Percentiles rank a stretch among this genome's conserved stretches.
Evolutionary conservation across 2,797 vertebrate species (phyloP).

Genomic region (Philypnodon macrostomus): DNA sequence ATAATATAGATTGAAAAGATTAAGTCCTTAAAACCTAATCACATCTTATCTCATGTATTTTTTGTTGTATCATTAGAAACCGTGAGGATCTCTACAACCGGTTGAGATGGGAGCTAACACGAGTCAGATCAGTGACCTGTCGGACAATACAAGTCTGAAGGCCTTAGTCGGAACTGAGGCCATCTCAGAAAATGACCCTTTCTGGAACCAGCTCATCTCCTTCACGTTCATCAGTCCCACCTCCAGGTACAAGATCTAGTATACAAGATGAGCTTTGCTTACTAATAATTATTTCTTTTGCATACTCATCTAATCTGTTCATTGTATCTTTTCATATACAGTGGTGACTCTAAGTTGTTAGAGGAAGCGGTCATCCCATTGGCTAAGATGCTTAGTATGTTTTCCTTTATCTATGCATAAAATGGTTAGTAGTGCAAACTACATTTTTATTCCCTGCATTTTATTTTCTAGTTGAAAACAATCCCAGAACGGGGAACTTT

Average conservation of each 20-base stretch:
- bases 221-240: constrained; percentile 93
- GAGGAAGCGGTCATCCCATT: constrained; percentile 91
- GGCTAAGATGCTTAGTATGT: constrained; percentile 90
- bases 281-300: neutral
- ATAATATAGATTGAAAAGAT: too few species aligned
- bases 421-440: neutral
- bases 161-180: constrained; percentile 85
- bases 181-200: constrained; percentile 93
- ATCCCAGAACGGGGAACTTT: constrained; percentile 94
- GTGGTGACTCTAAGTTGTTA: constrained; percentile 88
- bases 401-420: neutral
- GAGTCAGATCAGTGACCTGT: constrained; percentile 90
- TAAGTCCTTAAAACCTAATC: too few species aligned
- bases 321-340: constrained; percentile 50
- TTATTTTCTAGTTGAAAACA: constrained; percentile 87
- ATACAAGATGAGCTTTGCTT: too few species aligned
- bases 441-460: neutral
- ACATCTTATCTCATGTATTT: too few species aligned
- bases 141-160: constrained; percentile 87
- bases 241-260: constrained; percentile 80
- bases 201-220: constrained; percentile 98
- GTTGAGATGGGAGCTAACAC: constrained; percentile 93
- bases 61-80: constrained; percentile 32
- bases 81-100: constrained; percentile 47
- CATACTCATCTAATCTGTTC: neutral